phyloP scores from a whole-genome alignment of 2,797 vertebrate species.

The Somateria mollissima region DNA sequence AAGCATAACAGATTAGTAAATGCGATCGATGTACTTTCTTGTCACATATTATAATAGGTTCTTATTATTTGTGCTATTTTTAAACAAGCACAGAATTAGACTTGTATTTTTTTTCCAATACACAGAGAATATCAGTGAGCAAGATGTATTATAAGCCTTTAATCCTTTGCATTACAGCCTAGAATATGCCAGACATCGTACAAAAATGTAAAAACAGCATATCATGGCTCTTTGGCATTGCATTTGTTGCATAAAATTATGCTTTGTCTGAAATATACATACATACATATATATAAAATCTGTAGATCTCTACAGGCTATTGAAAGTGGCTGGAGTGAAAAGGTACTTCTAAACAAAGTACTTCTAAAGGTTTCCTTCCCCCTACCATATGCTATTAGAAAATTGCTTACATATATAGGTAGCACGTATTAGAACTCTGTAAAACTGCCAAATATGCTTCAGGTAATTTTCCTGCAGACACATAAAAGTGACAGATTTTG shows the following conservation, averaged over 20 bases:
- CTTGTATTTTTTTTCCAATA: not conserved
- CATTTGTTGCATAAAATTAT: not conserved
- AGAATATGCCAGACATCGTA: not conserved
- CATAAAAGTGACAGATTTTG: conserved; percentile 23
- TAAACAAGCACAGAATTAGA: conserved; percentile 32
- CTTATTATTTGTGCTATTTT: conserved; percentile 57
- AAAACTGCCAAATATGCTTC: conserved; percentile 42
- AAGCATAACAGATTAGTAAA: conserved; percentile 31
- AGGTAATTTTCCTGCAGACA: not conserved
- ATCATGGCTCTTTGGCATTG: not conserved
- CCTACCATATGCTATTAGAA: conserved; percentile 30
- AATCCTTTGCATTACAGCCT: not conserved
- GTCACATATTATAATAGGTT: not conserved
- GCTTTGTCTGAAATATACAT: not conserved
- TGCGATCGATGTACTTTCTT: conserved; percentile 13
- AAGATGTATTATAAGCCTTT: not conserved
- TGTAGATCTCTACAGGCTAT: not conserved
- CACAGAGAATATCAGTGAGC: not conserved
- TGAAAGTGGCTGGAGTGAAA: conserved; percentile 1
- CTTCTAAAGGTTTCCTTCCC: conserved; percentile 4
- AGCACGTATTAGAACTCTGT: not conserved
- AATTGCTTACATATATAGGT: conserved; percentile 33
- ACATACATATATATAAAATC: too few relatives aligned
- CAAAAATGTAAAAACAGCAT: conserved; percentile 1
- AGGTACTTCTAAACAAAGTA: not conserved